A percentile compares a stretch with the other conserved stretches of the same genome.
Conservation (phyloP, 2,888 invertebrate genomes). For the Himalopsyche anomala region DNA sequence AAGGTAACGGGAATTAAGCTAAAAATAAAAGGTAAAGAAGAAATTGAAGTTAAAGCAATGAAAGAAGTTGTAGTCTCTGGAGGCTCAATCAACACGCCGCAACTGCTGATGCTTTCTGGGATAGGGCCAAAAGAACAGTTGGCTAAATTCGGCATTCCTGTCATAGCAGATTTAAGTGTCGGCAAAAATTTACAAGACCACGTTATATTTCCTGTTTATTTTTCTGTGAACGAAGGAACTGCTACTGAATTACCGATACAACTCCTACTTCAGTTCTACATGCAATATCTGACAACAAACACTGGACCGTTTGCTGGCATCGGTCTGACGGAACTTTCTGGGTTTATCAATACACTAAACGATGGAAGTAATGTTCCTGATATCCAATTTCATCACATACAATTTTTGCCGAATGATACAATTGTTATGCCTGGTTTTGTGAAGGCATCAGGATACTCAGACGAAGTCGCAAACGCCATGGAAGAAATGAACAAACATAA, state of each 20-base stretch:
- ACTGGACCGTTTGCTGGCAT: constrained; percentile 74
- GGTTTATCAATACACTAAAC: constrained; percentile 74
- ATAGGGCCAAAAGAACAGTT: constrained; percentile 73
- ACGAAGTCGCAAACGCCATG: constrained; percentile 68
- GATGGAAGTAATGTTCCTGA: constrained; percentile 73
- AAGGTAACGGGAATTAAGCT: constrained; percentile 72
- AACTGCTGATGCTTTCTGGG: constrained; percentile 76
- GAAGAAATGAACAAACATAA: constrained; percentile 68
- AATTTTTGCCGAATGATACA: constrained; percentile 68
- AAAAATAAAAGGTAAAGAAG: constrained; percentile 68
- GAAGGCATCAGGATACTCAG: constrained; percentile 68
- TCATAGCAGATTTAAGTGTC: constrained; percentile 71
- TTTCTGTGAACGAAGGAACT: constrained; percentile 68
- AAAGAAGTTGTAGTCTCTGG: constrained; percentile 76
- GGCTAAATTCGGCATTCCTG: constrained; percentile 66
- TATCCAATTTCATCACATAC: constrained; percentile 73
- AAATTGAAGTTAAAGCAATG: constrained; percentile 69
- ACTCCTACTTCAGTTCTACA: constrained; percentile 29
- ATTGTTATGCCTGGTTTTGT: constrained; percentile 67
- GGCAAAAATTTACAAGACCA: constrained; percentile 77
- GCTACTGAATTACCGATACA: neutral
- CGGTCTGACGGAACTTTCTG: constrained; percentile 73
- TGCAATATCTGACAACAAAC: constrained; percentile 73
- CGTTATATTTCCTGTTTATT: constrained; percentile 70
- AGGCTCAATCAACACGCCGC: constrained; percentile 74